Base-by-base conservation (phyloP, 2,888 invertebrate species). In the Caenorhabditis sinica region DNA sequence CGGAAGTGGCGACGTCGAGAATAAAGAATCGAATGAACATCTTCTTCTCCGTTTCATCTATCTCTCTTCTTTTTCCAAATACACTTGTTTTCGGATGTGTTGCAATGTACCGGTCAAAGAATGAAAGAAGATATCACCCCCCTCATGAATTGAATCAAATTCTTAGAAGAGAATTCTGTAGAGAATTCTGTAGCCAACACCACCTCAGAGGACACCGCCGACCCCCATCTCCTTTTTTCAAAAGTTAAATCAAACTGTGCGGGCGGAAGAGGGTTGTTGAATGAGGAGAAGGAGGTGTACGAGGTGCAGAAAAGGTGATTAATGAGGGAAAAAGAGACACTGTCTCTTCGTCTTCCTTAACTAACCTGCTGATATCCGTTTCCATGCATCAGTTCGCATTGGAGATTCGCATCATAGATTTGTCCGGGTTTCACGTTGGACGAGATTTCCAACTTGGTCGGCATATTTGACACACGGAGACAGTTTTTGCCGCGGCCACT, bases 301-400 rank as follows among this genome's bases (percentile, higher is more conserved):
- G 56, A 66, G 80, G 66, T 72, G 79, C 79, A 72, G 36, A 61
- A 51, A 69, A 63, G 71, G 63, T 61, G 79, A 72, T 79, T 71
- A 72, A 71, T 72, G 79, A 66, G 66, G 79, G 65, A 72, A 73
- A 77, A 77, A 30, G 15, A 40, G 49, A 49, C 8, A 49, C 20
- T 71, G 23, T 36, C 13, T 23, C 8, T 49, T 23, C 43, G 20
- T 36, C 23, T 61, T 75, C 53, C 36, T 49, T 23, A 43, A 72
- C 79, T 33, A 79, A 90, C 91, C 89, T 91, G 91, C 60, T 88
- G 86, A 83, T 93, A 93, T 69, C 91, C 91, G 58, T 85, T 82
- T 25, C 93, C 93, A 83, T 93, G 93, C 93, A 93, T 93, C 68
- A 93, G 85, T 73, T 86, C 88, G 83, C 92, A 92, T 82, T 93